Evolutionary conservation across 2,113 vertebrate species (phyloP), one percentile per base, ranked within the genome.

Genomic region (Okapia johnstoni): DNA sequence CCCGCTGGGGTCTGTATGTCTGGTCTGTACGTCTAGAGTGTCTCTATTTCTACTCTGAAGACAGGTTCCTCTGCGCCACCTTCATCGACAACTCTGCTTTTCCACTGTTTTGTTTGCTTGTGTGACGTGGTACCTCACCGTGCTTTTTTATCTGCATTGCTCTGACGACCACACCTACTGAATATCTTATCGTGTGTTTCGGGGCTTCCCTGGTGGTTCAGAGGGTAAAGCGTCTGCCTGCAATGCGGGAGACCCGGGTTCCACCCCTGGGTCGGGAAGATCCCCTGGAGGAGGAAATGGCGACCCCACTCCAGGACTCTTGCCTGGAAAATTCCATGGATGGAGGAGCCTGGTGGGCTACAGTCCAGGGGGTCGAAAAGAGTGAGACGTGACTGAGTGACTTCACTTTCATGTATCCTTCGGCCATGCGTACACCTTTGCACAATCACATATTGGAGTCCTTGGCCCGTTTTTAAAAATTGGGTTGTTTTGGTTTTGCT

Each of bases 381-480:
- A 66, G 33, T 36, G 2, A 0, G 63, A 66, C 63, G 21, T 0
- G 9, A 70, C 63, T 36, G 63, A 36, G n/a, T 4, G 0, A 70
- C n/a, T 70, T 36, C 17, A 36, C n/a, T 70, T 36, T 21, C 63
- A 70, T 9, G 2, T 8, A 36, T 1, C 9, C 10, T 21, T 28
- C 0, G 0, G 58, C n/a, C 33, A 8, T 2, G 5, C 14, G 14
- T 26, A n/a, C 4, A 2, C 6, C 2, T 11, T 30, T 50, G 5
- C 16, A 77, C 5, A 11, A 23, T 48, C 2, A 12, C 36, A 5
- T 19, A 1, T 85, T 25, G 30, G 28, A 14, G 30, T 30, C 40
- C 21, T 10, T n/a, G 14, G 91, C 43, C 30, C 40, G 7, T 28
- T 21, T 21, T 30, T 30, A 1, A 6, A 76, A 36, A 30, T 0